Percentiles rank a stretch among this genome's conserved stretches.
Conservation (phyloP, 1,140 invertebrate species). For the Scaptodrosophila lebanonensis region DNA sequence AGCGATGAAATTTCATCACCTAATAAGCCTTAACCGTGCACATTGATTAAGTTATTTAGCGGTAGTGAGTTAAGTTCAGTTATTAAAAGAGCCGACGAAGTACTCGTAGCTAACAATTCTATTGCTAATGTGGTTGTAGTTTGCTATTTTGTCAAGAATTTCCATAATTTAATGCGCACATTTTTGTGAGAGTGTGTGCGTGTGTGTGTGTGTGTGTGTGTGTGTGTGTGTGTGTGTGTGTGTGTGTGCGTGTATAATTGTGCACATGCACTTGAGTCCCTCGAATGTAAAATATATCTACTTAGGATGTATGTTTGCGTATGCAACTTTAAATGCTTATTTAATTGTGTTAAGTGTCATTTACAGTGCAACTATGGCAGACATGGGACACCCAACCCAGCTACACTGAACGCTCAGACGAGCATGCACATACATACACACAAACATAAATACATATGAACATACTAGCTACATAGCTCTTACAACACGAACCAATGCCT, state of each 20-base stretch:
- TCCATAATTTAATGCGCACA: no score
- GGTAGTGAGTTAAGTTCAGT: no score
- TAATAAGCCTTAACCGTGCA: no score
- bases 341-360: conserved; percentile 75
- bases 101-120: no score
- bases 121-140: conserved; percentile 3
- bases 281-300: neutral
- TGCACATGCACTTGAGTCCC: conserved; percentile 42
- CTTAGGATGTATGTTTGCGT: conserved; percentile 10
- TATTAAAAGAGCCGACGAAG: no score
- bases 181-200: no score
- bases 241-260: conserved; percentile 34
- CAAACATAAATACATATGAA: conserved; percentile 7
- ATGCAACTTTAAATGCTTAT: conserved; percentile 70
- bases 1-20: no score
- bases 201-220: conserved; percentile 5
- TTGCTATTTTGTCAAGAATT: no score
- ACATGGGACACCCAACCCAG: no score
- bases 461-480: neutral
- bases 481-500: conserved; percentile 9
- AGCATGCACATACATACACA: conserved; percentile 3
- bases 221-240: neutral
- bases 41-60: no score
- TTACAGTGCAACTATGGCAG: conserved; percentile 41
- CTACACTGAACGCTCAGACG: neutral